Evolutionary conservation across 1,140 invertebrate genomes (phyloP), one percentile per base, ranked within the genome.

Genomic region (Panulirus ornatus): DNA sequence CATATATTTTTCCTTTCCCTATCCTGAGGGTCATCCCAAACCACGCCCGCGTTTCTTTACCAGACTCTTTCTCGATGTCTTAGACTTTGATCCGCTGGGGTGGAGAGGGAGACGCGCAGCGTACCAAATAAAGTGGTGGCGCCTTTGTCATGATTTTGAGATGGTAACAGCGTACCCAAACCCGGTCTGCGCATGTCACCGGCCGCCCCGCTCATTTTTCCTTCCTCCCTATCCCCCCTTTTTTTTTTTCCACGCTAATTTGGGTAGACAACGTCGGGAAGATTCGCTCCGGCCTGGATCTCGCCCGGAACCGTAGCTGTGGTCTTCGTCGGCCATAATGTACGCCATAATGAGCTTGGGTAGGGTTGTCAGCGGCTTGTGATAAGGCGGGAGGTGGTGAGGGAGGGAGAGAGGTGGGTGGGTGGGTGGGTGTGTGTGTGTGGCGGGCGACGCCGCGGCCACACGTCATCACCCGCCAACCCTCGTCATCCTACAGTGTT

Each of bases 121-220:
- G 75, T 78, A 44, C 44, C 75, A 42, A 78, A 36, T 44, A 78
- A 36, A 78, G 75, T 42, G 75, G 22, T 75, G 34, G 44, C 27
- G 40, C 40, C 22, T 47, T 44, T 47, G 75, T 47, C 22, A 78
- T 19, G 27, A 47, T 47, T 78, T 30, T 44, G 75, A 78, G 75
- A 78, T 78, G 75, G 75, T 78, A 78, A 78, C 58, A 63, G 63
- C 81, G 81, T 38, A 83, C 81, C 81, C 81, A 83, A 83, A 66
- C 40, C 27, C 11, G 54, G 22, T 36, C 30, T 83, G 81, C 81
- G 81, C 81, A 83, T 47, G 30, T 47, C 47, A 16, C 47, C 58
- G 14, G 36, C 47, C 81, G 14, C 81, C 47, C 40, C 27, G 16
- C 27, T 16, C 47, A 19, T 54, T n/a, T 81, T 54, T 34, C 40